Base-by-base conservation (phyloP, 2,888 invertebrate species). In the Microchrysa polita region DNA sequence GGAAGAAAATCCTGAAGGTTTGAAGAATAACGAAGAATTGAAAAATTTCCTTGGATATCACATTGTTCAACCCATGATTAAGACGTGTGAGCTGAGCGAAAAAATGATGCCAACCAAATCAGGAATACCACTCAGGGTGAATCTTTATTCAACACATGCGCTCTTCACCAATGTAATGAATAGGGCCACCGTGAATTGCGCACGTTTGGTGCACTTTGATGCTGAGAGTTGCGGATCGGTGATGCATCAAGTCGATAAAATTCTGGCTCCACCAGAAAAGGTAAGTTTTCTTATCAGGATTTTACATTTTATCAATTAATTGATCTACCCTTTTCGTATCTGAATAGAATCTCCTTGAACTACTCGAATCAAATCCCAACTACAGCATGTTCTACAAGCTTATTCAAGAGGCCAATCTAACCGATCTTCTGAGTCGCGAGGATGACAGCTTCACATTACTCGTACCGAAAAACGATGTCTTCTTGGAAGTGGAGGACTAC, bases 141-240 rank as follows among this genome's bases (percentile, higher is more conserved):
- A 90, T 80, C 85, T 89, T 14, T 90, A 89, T 80, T 87, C 87
- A 65, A 88, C 87, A 18, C 83, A 88, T 75, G 87, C 88, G 1
- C 80, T 89, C 44, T 88, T 89, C 79, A 84, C 86, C 23, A 87
- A 88, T 76, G 84, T 88, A 1, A 87, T 88, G 80, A 87, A 89
- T 77, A 85, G 89, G 67, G 88, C 89, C 1, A 91, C 91, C 0
- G 89, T 90, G 0, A 91, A 92, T 80, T 92, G 92, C 81, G 90
- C 90, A 1, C 85, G 88, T 9, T 80, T 92, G 12, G 84, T 88
- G 0, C 87, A 87, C 77, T 87, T 88, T 73, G 90, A 90, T 77
- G 87, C 89, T 75, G 87, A 89, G 79, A 89, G 90, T 42, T 92
- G 92, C 78, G 90, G 90, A 73, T 90, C 90, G 0, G 87, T 90